Evolutionary conservation across 1,140 invertebrate genomes (phyloP).

Genomic region (Heliconius congener): DNA sequence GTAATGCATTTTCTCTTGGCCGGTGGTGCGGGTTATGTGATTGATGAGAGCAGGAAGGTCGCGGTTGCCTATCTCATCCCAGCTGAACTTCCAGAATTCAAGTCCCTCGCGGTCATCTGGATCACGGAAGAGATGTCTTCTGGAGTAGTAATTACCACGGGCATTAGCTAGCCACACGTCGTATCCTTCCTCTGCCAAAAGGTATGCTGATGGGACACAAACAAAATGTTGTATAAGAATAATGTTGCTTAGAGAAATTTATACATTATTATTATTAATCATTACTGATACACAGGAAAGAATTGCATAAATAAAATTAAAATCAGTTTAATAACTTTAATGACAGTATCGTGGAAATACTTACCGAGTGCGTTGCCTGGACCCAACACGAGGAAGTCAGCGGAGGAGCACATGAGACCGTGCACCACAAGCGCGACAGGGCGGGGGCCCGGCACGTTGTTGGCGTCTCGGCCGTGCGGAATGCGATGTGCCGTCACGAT

Average conservation of each 20-base stretch:
- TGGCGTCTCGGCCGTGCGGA: constrained; percentile 53
- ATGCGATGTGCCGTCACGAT: constrained; percentile 82
- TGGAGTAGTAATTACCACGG: constrained; percentile 86
- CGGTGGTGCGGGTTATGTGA: constrained; percentile 81
- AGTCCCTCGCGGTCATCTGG: constrained; percentile 64
- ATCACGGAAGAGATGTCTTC: constrained; percentile 81
- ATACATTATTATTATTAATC: neutral
- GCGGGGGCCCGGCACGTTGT: constrained; percentile 53
- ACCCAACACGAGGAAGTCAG: constrained; percentile 80
- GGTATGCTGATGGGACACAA: constrained; percentile 50
- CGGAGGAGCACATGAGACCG: constrained; percentile 81
- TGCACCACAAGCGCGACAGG: constrained; percentile 83
- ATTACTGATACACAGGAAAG: neutral
- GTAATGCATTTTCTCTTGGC: constrained; percentile 78
- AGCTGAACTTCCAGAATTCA: constrained; percentile 83
- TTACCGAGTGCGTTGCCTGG: constrained; percentile 43
- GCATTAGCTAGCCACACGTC: constrained; percentile 90
- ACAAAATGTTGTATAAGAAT: no score
- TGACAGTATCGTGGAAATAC: neutral
- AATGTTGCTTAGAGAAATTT: no score
- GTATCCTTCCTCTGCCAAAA: constrained; percentile 86
- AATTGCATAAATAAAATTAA: no score
- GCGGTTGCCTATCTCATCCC: constrained; percentile 84
- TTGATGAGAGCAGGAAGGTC: constrained; percentile 87
- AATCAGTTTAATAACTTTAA: no score